Evolutionary conservation across 2,888 invertebrate species (phyloP), one percentile per base, ranked within the genome.

Genomic region (Drosophila atroscutellata): DNA sequence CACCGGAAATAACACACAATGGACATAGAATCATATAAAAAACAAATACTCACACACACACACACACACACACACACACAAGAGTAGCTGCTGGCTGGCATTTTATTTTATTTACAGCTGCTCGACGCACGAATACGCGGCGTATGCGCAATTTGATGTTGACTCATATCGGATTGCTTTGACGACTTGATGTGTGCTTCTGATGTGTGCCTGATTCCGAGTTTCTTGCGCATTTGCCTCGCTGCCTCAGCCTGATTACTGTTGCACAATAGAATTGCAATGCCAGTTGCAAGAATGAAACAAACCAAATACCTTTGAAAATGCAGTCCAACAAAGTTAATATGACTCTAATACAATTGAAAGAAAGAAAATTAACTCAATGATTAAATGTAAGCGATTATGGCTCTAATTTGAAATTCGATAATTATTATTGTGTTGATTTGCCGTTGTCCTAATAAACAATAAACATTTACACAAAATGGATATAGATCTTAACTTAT

Each of bases 1-100:
- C 77, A 84, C 84, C 84, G 84, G 84, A 85, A 86, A 89, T 89
- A 71, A 81, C 77, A 55, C 57, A 86, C 84, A 85, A 89, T 86
- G 74, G 72, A 37, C 52, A 56, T 42, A 66, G 61, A 51, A 61
- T 57, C 32, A 59, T 18, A 49, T 26, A 55, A 50, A 58, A 24
- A 50, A 30, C 58, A 54, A 28, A 63, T 26, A 47, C 62, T 64
- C 24, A 57, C 34, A 64, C 34, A 55, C 62, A 45, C 51, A 65
- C 58, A 69, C 18, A 36, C 51, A 70, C 39, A 61, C 28, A 54
- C 49, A 42, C 51, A 62, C 13, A 11, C 24, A 36, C 26, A 71
- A 39, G 50, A 36, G 51, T 60, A 52, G 50, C 37, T 60, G 47
- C 45, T 58, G 39, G 9, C n/a, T 59, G 58, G 36, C 56, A 42